phyloP scores from a whole-genome alignment of 2,797 vertebrate species.

The Orientallactaga sibirica region DNA sequence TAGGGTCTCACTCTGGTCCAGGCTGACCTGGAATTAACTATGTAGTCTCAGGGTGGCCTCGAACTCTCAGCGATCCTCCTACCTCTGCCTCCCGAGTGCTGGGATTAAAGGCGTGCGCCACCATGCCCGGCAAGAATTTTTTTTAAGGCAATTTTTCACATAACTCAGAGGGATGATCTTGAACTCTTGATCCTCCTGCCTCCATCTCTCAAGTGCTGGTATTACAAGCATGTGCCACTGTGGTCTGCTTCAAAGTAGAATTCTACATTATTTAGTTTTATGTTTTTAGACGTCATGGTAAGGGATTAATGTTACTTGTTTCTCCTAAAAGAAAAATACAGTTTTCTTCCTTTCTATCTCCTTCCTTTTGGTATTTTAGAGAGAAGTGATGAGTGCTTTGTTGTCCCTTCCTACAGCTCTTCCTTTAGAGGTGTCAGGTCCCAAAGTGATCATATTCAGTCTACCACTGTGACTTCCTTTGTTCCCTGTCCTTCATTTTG shows the following conservation, averaged over 20 bases:
- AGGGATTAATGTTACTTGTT: conserved; percentile 64
- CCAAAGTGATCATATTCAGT: conserved; percentile 56
- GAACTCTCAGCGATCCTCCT: too few species aligned
- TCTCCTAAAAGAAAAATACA: conserved; percentile 46
- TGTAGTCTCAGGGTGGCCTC: too few species aligned
- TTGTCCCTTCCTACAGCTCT: conserved; percentile 52
- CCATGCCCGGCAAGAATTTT: conserved; percentile 18
- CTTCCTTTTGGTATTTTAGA: conserved; percentile 49
- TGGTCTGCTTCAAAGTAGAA: neutral
- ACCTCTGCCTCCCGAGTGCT: too few species aligned
- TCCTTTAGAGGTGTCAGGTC: conserved; percentile 42
- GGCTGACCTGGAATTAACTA: too few species aligned
- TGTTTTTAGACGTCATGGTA: conserved; percentile 24
- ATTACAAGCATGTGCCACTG: neutral
- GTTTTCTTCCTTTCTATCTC: conserved; percentile 57
- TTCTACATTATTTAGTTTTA: conserved; percentile 23
- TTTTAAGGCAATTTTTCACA: too few species aligned
- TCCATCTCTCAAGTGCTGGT: neutral
- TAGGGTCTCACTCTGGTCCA: too few species aligned
- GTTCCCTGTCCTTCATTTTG: conserved; percentile 36
- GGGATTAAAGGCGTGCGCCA: too few species aligned
- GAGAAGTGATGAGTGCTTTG: conserved; percentile 31
- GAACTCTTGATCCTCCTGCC: neutral
- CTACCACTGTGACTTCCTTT: neutral
- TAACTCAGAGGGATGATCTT: neutral